Base-by-base conservation (phyloP, 2,888 invertebrate species). In the Ypsolopha scabrella region DNA sequence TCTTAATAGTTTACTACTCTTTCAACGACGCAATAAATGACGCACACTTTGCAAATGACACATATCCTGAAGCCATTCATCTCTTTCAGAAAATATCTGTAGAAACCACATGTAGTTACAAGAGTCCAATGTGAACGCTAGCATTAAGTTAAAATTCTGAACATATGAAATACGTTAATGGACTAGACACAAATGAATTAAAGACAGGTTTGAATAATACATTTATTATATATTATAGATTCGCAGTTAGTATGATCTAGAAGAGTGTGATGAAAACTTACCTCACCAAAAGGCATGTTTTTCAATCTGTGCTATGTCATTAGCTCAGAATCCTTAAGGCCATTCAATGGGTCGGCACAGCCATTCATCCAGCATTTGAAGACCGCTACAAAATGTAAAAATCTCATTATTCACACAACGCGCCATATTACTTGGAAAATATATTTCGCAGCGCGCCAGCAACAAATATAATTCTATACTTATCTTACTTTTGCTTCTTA, bases 341-440 rank as follows among this genome's bases (percentile, higher is more conserved):
- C 65, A 63, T 60, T 61, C 57, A 56, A 57, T 58, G 57, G 60
- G 61, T 65, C 57, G 62, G 52, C 53, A 55, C 64, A 58, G 62
- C 51, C 52, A 52, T 55, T 81, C 80, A 82, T 61, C 79, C 81
- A 64, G 80, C 80, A 60, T 79, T 81, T 64, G 79, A 67, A 60
- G 75, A 62, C 63, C 58, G 80, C 82, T 82, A 81, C 75, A 82
- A 82, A 80, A 81, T 67, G 72, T 73, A 79, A 80, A 80, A 67
- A 74, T 62, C 64, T 72, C 61, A 73, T 80, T 76, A 80, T 74
- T 73, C 70, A 47, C 73, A 73, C 67, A 67, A 64, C 71, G 67
- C 67, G 72, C 68, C 67, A 66, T 58, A 52, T 24, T 24, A 24
- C 53, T 55, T 51, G 58, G 53, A 53, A 60, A 52, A 58, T 57